phyloP scores from a whole-genome alignment of 30 jellyfish, hydroid and myxozoan genomes.

The Aurelia sp. region DNA sequence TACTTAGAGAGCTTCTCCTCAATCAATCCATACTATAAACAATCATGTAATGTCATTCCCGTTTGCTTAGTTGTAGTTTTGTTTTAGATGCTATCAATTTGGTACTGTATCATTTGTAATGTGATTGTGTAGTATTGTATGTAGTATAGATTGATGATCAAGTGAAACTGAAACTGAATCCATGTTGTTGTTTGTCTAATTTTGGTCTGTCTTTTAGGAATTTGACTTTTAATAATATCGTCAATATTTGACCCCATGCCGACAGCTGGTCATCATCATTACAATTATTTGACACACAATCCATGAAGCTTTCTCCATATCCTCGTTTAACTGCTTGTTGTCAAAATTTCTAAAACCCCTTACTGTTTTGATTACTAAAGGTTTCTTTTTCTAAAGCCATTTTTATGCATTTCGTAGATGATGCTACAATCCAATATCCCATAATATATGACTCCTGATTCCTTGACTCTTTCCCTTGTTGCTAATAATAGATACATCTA shows the following conservation, averaged over 20 bases:
- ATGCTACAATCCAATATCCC: constrained; percentile 2
- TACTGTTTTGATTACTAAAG: background rate
- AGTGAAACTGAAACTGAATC: too few relatives aligned
- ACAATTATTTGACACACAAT: background rate
- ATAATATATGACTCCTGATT: constrained; percentile 1
- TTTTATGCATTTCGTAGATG: background rate
- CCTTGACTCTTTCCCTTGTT: constrained; percentile 6
- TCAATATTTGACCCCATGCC: constrained; percentile 45
- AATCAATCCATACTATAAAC: too few relatives aligned
- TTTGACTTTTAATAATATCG: constrained; percentile 8
- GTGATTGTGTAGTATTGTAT: too few relatives aligned
- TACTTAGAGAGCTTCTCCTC: too few relatives aligned
- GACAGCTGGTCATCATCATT: constrained; percentile 35
- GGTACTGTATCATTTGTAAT: too few relatives aligned
- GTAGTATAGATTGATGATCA: too few relatives aligned
- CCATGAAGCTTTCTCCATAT: constrained; percentile 34
- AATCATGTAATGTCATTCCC: too few relatives aligned
- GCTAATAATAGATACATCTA: constrained; percentile 3
- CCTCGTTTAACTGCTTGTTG: background rate
- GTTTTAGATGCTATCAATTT: too few relatives aligned
- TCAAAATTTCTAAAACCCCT: background rate
- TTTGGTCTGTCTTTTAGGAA: constrained; percentile 18
- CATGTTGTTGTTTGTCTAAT: background rate
- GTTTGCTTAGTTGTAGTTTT: too few relatives aligned
- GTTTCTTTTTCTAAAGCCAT: constrained; percentile 1